Conservation (phyloP, 2,797 vertebrate species). For the Centroberyx gerrardi region DNA sequence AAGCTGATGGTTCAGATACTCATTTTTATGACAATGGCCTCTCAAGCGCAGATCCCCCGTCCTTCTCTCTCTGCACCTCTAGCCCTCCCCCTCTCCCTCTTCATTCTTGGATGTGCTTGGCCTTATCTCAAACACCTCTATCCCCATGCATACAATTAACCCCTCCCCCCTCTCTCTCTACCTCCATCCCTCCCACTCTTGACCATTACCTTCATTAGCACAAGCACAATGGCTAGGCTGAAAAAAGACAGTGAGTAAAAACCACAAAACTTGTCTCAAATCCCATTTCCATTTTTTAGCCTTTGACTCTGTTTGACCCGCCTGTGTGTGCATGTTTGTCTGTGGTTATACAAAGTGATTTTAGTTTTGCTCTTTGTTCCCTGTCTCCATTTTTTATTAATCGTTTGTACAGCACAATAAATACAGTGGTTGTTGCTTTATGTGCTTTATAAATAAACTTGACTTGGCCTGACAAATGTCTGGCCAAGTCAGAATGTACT, state of each 20-base stretch:
- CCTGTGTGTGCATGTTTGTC: constrained; percentile 11
- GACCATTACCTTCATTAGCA: constrained; percentile 73
- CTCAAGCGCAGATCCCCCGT: neutral
- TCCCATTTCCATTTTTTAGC: constrained; percentile 43
- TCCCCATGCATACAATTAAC: constrained; percentile 79
- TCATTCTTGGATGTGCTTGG: constrained; percentile 59
- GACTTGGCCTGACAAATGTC: neutral
- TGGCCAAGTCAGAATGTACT: neutral
- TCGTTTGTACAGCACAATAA: too few species aligned
- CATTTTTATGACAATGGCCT: constrained; percentile 13
- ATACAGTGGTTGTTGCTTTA: neutral
- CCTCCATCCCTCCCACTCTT: constrained; percentile 44
- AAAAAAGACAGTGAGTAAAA: constrained; percentile 49
- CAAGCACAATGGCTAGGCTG: constrained; percentile 74
- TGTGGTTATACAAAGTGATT: neutral
- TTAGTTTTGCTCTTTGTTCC: neutral
- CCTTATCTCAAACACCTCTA: constrained; percentile 80
- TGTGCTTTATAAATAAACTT: neutral
- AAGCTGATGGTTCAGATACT: constrained; percentile 13
- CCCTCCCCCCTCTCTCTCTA: constrained; percentile 48
- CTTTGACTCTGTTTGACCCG: constrained; percentile 23
- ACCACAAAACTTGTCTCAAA: constrained; percentile 39
- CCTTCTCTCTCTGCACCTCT: constrained; percentile 19
- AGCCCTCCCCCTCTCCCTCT: constrained; percentile 40
- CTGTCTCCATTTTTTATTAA: neutral